Conservation (phyloP, 2,113 vertebrate genomes). For the western clawed frog (Xenopus tropicalis) region UCB_Xtro_10.0 CM004446.2:142369001-142369500, state of each 20-base stretch:
- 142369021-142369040: neutral
- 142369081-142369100: slow-evolving; percentile 5
- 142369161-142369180: slow-evolving; percentile 29
- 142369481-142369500: neutral
- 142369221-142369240: slow-evolving; percentile 25
- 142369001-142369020: neutral
- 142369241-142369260: slow-evolving; percentile 41
- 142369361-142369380: slow-evolving; percentile 34
- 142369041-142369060: slow-evolving; percentile 24
- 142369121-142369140: slow-evolving; percentile 31
- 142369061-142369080: slow-evolving; percentile 24
- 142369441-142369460: neutral
- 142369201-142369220: slow-evolving; percentile 9
- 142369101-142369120: slow-evolving; percentile 24
- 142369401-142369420: slow-evolving; percentile 17
- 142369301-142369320: slow-evolving; percentile 31
- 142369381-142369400: slow-evolving; percentile 8
- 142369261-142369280: slow-evolving; percentile 21
- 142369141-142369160: slow-evolving; percentile 41
- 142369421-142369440: slow-evolving; percentile 26
- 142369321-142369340: slow-evolving; percentile 12
- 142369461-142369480: neutral
- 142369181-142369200: slow-evolving; percentile 29
- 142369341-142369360: slow-evolving; percentile 29
- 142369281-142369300: slow-evolving; percentile 33